Evolutionary conservation across 92 coral and sea anemone genomes (phyloP).

Genomic region (Paragorgia papillata): DNA sequence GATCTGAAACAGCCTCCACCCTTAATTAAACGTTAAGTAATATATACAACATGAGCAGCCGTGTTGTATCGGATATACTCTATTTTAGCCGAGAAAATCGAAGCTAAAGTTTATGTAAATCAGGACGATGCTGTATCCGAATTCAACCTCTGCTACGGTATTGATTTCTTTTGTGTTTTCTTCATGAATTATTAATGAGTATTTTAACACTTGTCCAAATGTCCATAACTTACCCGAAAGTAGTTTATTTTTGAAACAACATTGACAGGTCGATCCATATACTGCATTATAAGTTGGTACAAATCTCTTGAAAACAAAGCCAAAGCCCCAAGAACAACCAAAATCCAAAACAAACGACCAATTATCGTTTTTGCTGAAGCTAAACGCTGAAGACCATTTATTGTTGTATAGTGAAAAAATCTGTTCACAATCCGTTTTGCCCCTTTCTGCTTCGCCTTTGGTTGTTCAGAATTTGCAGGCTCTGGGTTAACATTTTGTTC

Average conservation of each 20-base stretch:
- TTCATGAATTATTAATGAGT: too few species aligned
- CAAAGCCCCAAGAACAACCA: slow-evolving; percentile 54
- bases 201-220: too few species aligned
- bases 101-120: too few species aligned
- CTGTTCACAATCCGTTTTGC: slow-evolving; percentile 13
- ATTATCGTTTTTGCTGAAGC: slow-evolving; percentile 48
- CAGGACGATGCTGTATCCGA: too few species aligned
- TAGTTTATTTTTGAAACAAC: slow-evolving; percentile 39
- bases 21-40: too few species aligned
- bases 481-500: neutral
- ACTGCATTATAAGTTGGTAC: slow-evolving; percentile 18
- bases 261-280: slow-evolving; percentile 4
- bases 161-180: too few species aligned
- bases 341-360: slow-evolving; percentile 56
- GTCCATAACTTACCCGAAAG: slow-evolving; percentile 31
- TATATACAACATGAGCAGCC: too few species aligned
- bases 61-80: too few species aligned
- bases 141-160: too few species aligned
- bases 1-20: too few species aligned
- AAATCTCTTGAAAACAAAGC: slow-evolving; percentile 42
- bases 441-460: neutral
- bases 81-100: too few species aligned
- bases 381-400: slow-evolving; percentile 60
- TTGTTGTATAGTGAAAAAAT: slow-evolving; percentile 59
- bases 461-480: neutral